These are phyloP conservation scores for Limnephilus lunatus DNA, from an alignment of 2,888 invertebrate genomes.

Conservation along the genomic window DNA sequence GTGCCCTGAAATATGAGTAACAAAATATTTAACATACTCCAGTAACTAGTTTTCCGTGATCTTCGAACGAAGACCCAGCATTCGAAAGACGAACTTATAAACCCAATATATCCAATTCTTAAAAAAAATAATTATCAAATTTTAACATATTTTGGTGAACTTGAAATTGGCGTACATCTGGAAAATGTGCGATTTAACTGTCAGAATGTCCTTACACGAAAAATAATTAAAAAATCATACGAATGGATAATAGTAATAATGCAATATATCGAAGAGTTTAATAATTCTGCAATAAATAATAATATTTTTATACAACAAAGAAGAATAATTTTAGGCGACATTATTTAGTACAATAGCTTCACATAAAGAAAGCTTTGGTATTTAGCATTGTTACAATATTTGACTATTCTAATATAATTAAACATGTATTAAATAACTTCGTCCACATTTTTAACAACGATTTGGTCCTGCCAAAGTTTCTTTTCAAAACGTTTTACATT, in stretches of 20 bases:
- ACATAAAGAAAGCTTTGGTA: neutral
- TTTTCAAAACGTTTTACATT: neutral
- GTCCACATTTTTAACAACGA: conserved; percentile 14
- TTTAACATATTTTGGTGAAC: neutral
- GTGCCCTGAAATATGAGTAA: neutral
- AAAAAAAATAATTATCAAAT: neutral
- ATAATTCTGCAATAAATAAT: neutral
- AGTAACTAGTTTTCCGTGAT: neutral
- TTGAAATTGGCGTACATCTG: neutral
- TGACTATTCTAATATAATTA: neutral
- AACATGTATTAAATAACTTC: neutral
- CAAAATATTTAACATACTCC: neutral
- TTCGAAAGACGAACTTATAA: neutral
- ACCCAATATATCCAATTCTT: neutral
- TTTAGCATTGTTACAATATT: neutral
- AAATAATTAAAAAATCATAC: neutral
- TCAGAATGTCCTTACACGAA: neutral
- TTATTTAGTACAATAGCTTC: neutral
- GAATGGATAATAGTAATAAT: neutral
- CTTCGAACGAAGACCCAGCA: neutral
- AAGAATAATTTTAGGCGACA: neutral
- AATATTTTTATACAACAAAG: neutral
- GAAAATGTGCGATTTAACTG: neutral
- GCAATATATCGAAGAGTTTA: neutral
- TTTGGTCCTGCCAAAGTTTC: conserved; percentile 32